Conservation (phyloP, 2,797 vertebrate genomes). For the Fistularia commersonii region DNA sequence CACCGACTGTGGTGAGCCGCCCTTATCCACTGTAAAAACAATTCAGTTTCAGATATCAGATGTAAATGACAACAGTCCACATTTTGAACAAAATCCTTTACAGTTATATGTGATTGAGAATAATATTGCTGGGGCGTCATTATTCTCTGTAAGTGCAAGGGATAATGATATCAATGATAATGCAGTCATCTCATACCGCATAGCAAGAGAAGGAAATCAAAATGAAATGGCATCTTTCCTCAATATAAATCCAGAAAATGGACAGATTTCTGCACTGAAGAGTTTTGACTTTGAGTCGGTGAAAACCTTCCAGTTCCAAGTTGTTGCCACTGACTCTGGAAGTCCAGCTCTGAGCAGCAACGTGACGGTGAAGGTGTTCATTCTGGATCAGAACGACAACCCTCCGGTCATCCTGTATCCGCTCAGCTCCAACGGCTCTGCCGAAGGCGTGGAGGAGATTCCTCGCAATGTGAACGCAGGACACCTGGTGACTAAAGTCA, state of each 20-base stretch:
- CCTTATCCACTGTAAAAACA: constrained; percentile 60
- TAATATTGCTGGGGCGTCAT: constrained; percentile 51
- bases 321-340: constrained; percentile 53
- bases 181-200: constrained; percentile 48
- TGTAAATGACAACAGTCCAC: constrained; percentile 68
- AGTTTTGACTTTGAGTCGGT: constrained; percentile 53
- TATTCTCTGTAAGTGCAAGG: constrained; percentile 59
- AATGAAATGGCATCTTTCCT: constrained; percentile 37
- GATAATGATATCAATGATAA: constrained; percentile 63
- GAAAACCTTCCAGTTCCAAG: constrained; percentile 53
- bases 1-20: constrained; percentile 71
- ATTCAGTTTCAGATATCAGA: constrained; percentile 55
- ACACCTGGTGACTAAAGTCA: no score
- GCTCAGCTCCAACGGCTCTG: no score
- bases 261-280: constrained; percentile 21
- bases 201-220: constrained; percentile 20
- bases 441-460: no score
- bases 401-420: constrained; percentile 52
- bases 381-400: constrained; percentile 63
- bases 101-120: constrained; percentile 68
- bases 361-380: constrained; percentile 52
- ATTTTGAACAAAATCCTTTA: constrained; percentile 44
- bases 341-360: constrained; percentile 47
- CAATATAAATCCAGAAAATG: constrained; percentile 38
- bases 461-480: no score